phyloP scores from a whole-genome alignment of 2,113 vertebrate genomes.

The Ornithorhynchus anatinus region DNA sequence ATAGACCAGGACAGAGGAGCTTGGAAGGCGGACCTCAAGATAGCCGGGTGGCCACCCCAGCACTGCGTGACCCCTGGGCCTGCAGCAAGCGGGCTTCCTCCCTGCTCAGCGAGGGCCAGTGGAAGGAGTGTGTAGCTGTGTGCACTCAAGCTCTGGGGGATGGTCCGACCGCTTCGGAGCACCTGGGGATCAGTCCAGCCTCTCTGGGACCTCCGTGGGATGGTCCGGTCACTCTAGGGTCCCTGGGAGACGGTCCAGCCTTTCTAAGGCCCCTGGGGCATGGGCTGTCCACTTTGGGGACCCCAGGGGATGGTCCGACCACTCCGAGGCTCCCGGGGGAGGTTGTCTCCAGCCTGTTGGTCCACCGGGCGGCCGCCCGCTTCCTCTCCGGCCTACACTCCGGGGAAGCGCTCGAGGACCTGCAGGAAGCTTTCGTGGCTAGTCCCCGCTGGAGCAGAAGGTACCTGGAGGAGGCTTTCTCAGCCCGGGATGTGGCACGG shows the following conservation, averaged over 20 bases:
- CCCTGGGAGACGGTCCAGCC: constrained; percentile 5
- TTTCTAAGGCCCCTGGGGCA: rapidly evolving
- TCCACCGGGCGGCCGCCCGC: constrained; percentile 76
- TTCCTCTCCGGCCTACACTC: constrained; percentile 72
- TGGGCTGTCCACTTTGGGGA: background rate
- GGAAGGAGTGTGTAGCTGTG: constrained; percentile 73
- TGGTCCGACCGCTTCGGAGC: background rate
- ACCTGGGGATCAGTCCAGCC: background rate
- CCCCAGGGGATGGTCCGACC: background rate
- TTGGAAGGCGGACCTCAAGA: background rate
- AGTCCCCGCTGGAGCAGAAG: constrained; percentile 70
- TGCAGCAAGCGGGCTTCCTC: constrained; percentile 65
- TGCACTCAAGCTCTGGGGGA: constrained; percentile 70
- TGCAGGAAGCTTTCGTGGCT: constrained; percentile 78
- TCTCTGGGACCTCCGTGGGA: background rate
- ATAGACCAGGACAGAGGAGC: background rate
- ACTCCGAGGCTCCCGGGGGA: constrained; percentile 31
- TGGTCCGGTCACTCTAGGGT: background rate
- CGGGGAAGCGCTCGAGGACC: constrained; percentile 73
- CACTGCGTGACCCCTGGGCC: constrained; percentile 57
- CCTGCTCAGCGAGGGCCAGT: constrained; percentile 69
- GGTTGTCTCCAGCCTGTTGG: constrained; percentile 50
- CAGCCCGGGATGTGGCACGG: constrained; percentile 35
- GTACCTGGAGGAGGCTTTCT: constrained; percentile 76
- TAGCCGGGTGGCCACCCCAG: constrained; percentile 76